Conservation (phyloP, 2,888 invertebrate species). For the Dascillus cervinus region DNA sequence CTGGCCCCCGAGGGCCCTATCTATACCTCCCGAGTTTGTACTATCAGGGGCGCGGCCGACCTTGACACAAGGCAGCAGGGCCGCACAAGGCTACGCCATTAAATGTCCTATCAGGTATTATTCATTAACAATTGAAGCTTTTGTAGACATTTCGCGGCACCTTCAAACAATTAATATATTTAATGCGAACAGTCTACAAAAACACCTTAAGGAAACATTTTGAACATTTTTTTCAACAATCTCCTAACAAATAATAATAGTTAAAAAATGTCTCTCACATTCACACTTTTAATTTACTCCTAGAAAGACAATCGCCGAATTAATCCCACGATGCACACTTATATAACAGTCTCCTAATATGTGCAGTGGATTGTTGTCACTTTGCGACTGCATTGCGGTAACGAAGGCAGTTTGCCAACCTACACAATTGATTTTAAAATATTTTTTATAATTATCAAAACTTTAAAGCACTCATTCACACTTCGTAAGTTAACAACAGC, state of each 20-base stretch:
- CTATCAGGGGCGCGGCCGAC: slow-evolving; percentile 39
- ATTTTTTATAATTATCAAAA: slow-evolving; percentile 4
- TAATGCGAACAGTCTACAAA: slow-evolving; percentile 21
- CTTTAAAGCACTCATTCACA: slow-evolving; percentile 20
- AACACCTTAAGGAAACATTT: slow-evolving; percentile 25
- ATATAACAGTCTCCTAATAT: slow-evolving; percentile 7
- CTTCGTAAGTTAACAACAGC: slow-evolving; percentile 35
- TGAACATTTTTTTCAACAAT: slow-evolving; percentile 42
- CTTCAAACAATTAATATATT: slow-evolving; percentile 26
- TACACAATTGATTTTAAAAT: slow-evolving; percentile 11
- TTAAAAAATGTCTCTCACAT: slow-evolving; percentile 38
- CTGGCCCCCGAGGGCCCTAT: slow-evolving; percentile 26
- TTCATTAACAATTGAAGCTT: slow-evolving; percentile 34
- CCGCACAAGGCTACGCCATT: slow-evolving; percentile 31
- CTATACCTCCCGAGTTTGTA: slow-evolving; percentile 45
- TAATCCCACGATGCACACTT: slow-evolving; percentile 7
- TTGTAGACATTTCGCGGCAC: slow-evolving; percentile 27
- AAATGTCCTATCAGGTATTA: slow-evolving; percentile 33
- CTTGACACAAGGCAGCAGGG: slow-evolving; percentile 38
- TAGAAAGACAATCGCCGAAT: background rate
- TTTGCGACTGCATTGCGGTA: background rate
- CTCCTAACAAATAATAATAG: slow-evolving; percentile 44
- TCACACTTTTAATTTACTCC: slow-evolving; percentile 24
- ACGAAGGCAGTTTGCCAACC: slow-evolving; percentile 5
- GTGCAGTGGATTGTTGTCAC: slow-evolving; percentile 2